Base-by-base conservation (phyloP, 2,797 vertebrate genomes). In the Coreius guichenoti region DNA sequence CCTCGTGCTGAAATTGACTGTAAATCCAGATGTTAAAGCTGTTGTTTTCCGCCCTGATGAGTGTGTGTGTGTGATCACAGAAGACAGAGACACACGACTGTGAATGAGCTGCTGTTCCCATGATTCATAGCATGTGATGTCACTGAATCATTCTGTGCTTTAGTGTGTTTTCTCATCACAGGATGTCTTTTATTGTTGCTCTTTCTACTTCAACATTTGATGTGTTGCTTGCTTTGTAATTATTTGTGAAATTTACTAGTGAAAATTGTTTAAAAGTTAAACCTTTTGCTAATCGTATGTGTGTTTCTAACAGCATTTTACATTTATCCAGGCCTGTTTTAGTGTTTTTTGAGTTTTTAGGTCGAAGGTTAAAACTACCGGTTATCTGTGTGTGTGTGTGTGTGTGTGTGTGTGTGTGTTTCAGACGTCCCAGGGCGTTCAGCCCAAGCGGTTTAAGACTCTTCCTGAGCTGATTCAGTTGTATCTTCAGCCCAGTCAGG, bases 401-500 rank as follows among this genome's bases (percentile, higher is more conserved):
- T 72, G 61, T 77, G 56, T 81, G 33, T 85, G 68, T 74, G 49
- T 83, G 65, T 61, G 67, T 85, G 63, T 65, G 26, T 83, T 63
- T 82, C 93, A 99, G 98, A 99, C 98, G 0, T 99, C 97, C 4
- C 98, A 97, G 92, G 98, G 98, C 0, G 98, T 99, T 63, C 98
- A 97, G 86, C 97, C 97, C 1, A 95, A 98, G 75, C 95, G 98
- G 11, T 99, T 98, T 92, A 96, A 97, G 95, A 98, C 96, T 0
- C 92, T 99, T 78, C 93, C 94, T 0, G 98, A 99, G 92, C 92
- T 99, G 90, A 97, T 99, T 36, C 95, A 95, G 6, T 90, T 98
- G 77, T 99, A 99, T 75, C 95, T 98, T 84, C 98, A 99, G 93
- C 98, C 98, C 68, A 98, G 95, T 87, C 98, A 99, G 92, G 98